Evolutionary conservation across 2,888 invertebrate genomes (phyloP), one percentile per base, ranked within the genome.

Genomic region (Pyrrhia umbra): DNA sequence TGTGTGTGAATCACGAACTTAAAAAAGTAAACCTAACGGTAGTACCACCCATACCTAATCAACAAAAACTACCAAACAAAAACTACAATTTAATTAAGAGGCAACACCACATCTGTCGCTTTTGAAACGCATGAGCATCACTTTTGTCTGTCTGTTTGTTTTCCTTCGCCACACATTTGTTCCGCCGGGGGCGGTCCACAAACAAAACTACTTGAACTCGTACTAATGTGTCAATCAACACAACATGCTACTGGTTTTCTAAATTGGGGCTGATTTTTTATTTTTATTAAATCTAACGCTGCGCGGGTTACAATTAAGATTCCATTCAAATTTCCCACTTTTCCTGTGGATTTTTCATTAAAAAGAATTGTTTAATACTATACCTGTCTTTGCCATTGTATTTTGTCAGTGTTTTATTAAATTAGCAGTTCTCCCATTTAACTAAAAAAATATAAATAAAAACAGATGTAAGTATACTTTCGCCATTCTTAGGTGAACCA

Each of bases 81-180:
- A 27, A 46, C 23, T 50, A 47, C 34, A 9, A 54, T 56, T 63
- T 60, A 71, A 76, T 64, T 54, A 61, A 57, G 20, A 58, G 42
- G 34, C 42, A 61, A 55, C 49, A 50, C 55, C 61, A 66, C 80
- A 80, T 77, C 80, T 80, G 80, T 75, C 77, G 50, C 34, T 50
- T 50, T 80, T 52, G 57, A 40, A 71, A 51, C 54, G 27, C 57
- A 59, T 69, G 63, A 45, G 39, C 67, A 66, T 63, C 60, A 68
- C 64, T 65, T 57, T 54, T 49, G 67, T 75, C 66, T 65, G 80
- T 80, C 45, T 89, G 82, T 88, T 88, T 90, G 85, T 80, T 78
- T 82, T 81, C 63, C 68, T 84, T 81, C 80, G 79, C 80, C 68
- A 69, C 81, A 71, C 88, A 88, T 86, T 88, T 88, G 89, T 86